phyloP scores from a whole-genome alignment of 1,140 invertebrate species.

The Lepidurus packardi region DNA sequence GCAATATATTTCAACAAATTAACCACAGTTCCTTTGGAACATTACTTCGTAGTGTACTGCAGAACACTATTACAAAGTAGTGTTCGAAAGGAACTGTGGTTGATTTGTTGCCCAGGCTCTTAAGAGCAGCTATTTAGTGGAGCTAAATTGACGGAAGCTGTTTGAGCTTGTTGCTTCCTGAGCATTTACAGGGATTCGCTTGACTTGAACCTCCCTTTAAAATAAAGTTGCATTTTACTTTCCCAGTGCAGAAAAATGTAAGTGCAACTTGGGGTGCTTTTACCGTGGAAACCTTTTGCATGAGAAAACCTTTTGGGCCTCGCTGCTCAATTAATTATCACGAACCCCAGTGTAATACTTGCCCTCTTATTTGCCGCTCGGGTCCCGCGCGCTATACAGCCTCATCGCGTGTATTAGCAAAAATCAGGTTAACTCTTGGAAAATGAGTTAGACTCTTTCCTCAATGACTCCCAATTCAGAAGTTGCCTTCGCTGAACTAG shows the following conservation, averaged over 20 bases:
- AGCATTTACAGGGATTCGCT: neutral
- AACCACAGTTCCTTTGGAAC: too few species aligned
- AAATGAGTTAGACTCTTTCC: conserved; percentile 14
- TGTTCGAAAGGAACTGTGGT: too few species aligned
- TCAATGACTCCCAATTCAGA: neutral
- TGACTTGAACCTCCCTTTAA: neutral
- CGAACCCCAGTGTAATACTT: neutral
- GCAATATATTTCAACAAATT: too few species aligned
- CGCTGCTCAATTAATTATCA: conserved; percentile 18
- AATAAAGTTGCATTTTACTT: conserved; percentile 7
- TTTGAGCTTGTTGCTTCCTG: neutral
- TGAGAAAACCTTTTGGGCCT: conserved; percentile 8
- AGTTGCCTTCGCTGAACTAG: neutral
- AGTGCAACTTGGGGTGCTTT: conserved; percentile 18
- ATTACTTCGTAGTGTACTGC: too few species aligned
- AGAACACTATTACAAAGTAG: too few species aligned
- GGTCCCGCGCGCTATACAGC: neutral
- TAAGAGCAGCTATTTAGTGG: neutral
- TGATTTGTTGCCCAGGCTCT: neutral
- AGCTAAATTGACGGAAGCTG: conserved; percentile 6
- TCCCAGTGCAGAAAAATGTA: neutral
- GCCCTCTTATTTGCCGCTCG: neutral
- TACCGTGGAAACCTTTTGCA: neutral
- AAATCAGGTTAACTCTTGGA: conserved; percentile 20
- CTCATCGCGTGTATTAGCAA: conserved; percentile 17